A percentile compares a stretch with the other conserved stretches of the same genome.
phyloP scores from a whole-genome alignment of 2,888 invertebrate genomes.

The Crematogaster levior region DNA sequence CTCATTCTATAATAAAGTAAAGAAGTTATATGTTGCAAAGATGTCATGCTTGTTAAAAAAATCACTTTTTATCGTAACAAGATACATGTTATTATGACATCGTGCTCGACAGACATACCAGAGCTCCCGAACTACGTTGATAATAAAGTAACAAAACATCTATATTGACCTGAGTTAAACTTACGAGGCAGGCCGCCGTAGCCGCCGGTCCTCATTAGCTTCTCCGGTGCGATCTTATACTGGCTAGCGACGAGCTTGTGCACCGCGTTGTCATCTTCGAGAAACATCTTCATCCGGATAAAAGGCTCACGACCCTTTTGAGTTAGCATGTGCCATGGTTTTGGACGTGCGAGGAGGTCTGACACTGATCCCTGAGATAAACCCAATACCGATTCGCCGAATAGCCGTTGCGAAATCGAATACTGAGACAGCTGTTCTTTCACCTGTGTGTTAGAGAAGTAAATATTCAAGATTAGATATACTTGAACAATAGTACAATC shows the following conservation, averaged over 20 bases:
- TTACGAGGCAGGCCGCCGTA: slow-evolving; percentile 95
- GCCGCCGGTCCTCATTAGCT: slow-evolving; percentile 97
- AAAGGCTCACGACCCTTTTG: slow-evolving; percentile 98
- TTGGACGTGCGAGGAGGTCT: slow-evolving; percentile 98
- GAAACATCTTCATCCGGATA: slow-evolving; percentile 99
- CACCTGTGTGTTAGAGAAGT: slow-evolving; percentile 87
- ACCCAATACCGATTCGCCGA: slow-evolving; percentile 99
- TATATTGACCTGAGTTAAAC: slow-evolving; percentile 86
- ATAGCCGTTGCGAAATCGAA: slow-evolving; percentile 98
- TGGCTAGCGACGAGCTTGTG: slow-evolving; percentile 98
- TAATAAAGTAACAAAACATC: slow-evolving; percentile 84
- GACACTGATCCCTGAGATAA: slow-evolving; percentile 99
- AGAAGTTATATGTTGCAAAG: slow-evolving; percentile 14
- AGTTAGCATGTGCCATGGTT: slow-evolving; percentile 99
- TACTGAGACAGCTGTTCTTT: slow-evolving; percentile 98
- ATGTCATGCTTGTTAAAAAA: slow-evolving; percentile 38
- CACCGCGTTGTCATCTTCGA: slow-evolving; percentile 98
- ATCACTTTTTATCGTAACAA: not conserved
- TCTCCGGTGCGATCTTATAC: slow-evolving; percentile 99
- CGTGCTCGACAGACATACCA: slow-evolving; percentile 47
- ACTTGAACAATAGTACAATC: slow-evolving; percentile 16
- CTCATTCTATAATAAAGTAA: slow-evolving; percentile 26
- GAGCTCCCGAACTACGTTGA: slow-evolving; percentile 73
- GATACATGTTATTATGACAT: slow-evolving; percentile 34
- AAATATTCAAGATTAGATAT: not conserved